Evolutionary conservation across 2,113 vertebrate species (phyloP), one percentile per base, ranked within the genome.

Genomic region (Blennius ocellaris): DNA sequence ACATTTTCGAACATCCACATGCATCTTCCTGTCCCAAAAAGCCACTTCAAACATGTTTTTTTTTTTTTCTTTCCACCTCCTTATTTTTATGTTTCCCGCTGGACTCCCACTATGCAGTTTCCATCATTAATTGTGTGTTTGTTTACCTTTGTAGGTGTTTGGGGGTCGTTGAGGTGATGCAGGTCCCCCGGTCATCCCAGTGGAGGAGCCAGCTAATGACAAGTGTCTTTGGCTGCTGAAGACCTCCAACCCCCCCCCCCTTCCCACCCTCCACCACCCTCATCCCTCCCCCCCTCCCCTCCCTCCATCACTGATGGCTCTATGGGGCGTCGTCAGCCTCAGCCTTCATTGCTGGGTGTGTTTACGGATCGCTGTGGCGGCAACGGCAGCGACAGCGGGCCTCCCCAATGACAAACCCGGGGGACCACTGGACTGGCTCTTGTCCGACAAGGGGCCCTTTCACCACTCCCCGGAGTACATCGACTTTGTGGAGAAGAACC

Each of bases 401-500:
- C 92, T 94, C 81, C 95, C 95, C 43, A 96, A 97, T 89, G 96
- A 97, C 92, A 95, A 95, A 92, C 94, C 95, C 60, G 96, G 96
- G 92, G 97, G 96, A 85, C 96, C 97, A 80, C 95, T 98, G 92
- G 96, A 99, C 94, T 99, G 97, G 97, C 97, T 99, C 88, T 95
- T 99, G 81, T 98, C 97, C 69, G 97, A 99, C 91, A 98, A 99
- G 92, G 97, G 97, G 90, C 97, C 97, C 69, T 99, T 99, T 92
- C 97, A 99, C 89, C 97, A 97, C 91, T 97, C 97, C 76, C 96
- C 96, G 79, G 97, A 99, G 90, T 99, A 99, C 92, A 96, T 96
- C 39, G 97, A 99, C 93, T 99, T 99, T 88, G 95, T 99, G 94
- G 97, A 99, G 90, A 96, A 96, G 92, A 97, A 97, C 92, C 95